These are phyloP conservation scores for Mionectes olivaceus DNA, from an alignment of 2,797 vertebrate genomes.

Conservation along the genomic window DNA sequence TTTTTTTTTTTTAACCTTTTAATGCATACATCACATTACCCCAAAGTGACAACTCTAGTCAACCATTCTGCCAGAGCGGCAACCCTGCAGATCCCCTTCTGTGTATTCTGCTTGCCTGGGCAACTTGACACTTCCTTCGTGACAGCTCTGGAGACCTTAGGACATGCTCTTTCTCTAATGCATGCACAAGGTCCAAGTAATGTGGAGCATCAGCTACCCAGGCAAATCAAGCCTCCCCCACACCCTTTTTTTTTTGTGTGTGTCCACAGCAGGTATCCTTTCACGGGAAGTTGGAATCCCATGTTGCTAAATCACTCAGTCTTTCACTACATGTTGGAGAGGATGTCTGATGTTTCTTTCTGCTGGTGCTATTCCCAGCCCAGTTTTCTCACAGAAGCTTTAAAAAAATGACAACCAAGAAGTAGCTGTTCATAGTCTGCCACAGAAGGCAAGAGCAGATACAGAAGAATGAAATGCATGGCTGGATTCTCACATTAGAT, in stretches of 20 bases:
- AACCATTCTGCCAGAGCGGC: neutral
- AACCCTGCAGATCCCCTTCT: slow-evolving; percentile 49
- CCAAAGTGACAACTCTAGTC: slow-evolving; percentile 51
- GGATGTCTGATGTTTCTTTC: slow-evolving; percentile 11
- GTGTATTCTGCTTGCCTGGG: slow-evolving; percentile 62
- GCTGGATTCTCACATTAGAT: neutral
- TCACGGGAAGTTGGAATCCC: neutral
- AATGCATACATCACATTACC: slow-evolving; percentile 33
- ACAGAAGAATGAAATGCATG: neutral
- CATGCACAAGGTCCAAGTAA: neutral
- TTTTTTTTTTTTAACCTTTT: neutral
- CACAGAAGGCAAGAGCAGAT: neutral
- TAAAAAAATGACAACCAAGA: slow-evolving; percentile 20
- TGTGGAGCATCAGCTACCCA: neutral
- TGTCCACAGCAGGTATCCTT: slow-evolving; percentile 1
- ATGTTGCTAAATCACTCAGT: neutral
- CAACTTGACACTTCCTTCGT: slow-evolving; percentile 25
- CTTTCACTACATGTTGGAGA: neutral
- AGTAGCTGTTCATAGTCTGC: neutral
- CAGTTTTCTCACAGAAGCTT: neutral
- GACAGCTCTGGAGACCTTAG: slow-evolving; percentile 53
- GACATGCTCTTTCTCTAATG: neutral
- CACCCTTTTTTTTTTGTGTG: too few relatives aligned
- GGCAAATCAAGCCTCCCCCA: neutral
- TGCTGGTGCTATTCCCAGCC: neutral